Evolutionary conservation across 2,888 invertebrate species (phyloP).

Genomic region (Rhimphoctona megacephalus): DNA sequence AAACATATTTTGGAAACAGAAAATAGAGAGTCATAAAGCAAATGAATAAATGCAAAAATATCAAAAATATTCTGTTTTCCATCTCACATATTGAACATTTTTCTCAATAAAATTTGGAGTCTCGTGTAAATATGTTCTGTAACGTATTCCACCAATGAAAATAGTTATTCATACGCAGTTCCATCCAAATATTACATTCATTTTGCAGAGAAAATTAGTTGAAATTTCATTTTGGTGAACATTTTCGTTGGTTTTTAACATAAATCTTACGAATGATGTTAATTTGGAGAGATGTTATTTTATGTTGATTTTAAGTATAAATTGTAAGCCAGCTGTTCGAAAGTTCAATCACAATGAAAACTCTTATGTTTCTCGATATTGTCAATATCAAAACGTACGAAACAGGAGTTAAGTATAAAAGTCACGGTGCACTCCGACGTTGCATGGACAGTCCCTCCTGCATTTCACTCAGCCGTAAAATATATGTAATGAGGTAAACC

Average conservation of each 20-base stretch:
- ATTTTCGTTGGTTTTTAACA: background rate
- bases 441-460: constrained; percentile 16
- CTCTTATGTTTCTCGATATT: background rate
- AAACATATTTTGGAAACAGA: background rate
- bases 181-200: too few species aligned
- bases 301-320: background rate
- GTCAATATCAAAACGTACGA: background rate
- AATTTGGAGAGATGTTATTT: background rate
- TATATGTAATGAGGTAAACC: too few species aligned
- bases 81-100: background rate
- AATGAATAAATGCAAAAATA: background rate
- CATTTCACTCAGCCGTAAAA: constrained; percentile 79
- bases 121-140: background rate
- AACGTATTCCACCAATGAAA: background rate
- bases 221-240: background rate
- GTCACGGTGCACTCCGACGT: constrained; percentile 22
- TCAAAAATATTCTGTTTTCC: background rate
- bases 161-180: too few species aligned
- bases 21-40: too few species aligned
- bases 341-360: constrained; percentile 6
- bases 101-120: background rate
- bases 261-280: background rate
- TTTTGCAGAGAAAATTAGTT: too few species aligned
- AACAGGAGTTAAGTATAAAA: constrained; percentile 47
- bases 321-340: background rate